Percentiles rank a stretch among this genome's conserved stretches.
phyloP scores from a whole-genome alignment of 2,888 invertebrate species.

The Scrobipalpa atriplicella region DNA sequence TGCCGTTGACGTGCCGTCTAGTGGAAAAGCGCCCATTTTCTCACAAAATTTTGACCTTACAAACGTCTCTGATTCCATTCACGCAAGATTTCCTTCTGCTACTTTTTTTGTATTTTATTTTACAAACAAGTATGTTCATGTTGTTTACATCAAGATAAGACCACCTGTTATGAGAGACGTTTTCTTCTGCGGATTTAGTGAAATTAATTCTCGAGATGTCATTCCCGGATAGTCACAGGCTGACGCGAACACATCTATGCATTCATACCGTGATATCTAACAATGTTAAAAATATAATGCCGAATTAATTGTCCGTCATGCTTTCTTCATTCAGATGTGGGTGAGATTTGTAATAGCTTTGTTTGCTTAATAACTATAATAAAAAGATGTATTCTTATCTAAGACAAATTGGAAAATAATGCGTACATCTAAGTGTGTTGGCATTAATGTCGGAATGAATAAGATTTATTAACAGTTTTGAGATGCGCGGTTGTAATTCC shows the following conservation, averaged over 20 bases:
- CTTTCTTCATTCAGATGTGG: constrained; percentile 55
- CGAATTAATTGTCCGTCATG: constrained; percentile 61
- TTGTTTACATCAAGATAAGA: background rate
- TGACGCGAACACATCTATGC: constrained; percentile 10
- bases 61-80: no score
- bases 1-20: no score
- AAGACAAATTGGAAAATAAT: constrained; percentile 45
- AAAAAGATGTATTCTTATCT: constrained; percentile 41
- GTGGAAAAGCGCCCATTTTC: no score
- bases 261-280: constrained; percentile 8
- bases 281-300: constrained; percentile 37
- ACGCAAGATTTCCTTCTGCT: background rate
- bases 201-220: constrained; percentile 31
- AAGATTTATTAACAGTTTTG: background rate
- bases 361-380: constrained; percentile 27
- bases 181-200: constrained; percentile 23
- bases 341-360: constrained; percentile 35
- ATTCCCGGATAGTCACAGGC: constrained; percentile 40
- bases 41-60: no score
- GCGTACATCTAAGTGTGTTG: constrained; percentile 37
- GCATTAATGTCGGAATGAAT: background rate
- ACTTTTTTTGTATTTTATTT: background rate
- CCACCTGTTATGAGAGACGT: background rate
- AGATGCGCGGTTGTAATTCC: background rate
- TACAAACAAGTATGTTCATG: background rate